Percentiles rank a stretch among this genome's conserved stretches.
These are phyloP conservation scores for Polylopha cassiicola DNA, from an alignment of 2,888 invertebrate species.

Conservation along the genomic window DNA sequence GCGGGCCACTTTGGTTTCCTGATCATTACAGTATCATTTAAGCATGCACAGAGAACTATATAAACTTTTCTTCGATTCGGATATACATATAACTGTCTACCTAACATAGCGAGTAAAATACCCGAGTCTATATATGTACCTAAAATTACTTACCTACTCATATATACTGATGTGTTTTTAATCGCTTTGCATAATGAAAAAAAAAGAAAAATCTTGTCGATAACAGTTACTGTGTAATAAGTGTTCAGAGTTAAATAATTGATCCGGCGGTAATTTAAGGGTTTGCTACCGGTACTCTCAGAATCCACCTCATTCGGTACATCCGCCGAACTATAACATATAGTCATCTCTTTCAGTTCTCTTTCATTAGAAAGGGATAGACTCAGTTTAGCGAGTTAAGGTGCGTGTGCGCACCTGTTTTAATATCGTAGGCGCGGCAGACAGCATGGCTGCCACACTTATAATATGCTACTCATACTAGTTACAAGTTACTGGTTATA, in stretches of 20 bases:
- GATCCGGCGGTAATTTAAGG: constrained; percentile 32
- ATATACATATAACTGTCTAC: no score
- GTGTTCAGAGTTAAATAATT: constrained; percentile 24
- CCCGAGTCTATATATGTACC: no score
- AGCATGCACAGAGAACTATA: no score
- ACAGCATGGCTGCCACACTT: constrained; percentile 36
- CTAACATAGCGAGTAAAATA: no score
- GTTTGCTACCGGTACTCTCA: constrained; percentile 24
- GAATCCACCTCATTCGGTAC: neutral
- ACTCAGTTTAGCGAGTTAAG: neutral
- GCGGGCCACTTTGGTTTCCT: no score
- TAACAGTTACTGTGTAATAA: constrained; percentile 11
- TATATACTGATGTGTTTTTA: no score
- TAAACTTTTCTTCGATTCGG: no score
- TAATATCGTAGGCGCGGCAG: constrained; percentile 34
- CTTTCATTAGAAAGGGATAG: neutral
- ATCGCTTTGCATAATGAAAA: neutral
- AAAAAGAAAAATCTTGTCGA: constrained; percentile 2
- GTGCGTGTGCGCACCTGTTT: constrained; percentile 24
- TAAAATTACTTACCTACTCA: no score
- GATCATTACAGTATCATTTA: no score
- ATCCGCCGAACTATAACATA: neutral
- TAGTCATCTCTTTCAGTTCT: neutral
- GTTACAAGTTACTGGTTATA: no score
- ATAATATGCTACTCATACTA: no score